Conservation (phyloP, 2,888 invertebrate genomes). For the Meteorus cinctellus region DNA sequence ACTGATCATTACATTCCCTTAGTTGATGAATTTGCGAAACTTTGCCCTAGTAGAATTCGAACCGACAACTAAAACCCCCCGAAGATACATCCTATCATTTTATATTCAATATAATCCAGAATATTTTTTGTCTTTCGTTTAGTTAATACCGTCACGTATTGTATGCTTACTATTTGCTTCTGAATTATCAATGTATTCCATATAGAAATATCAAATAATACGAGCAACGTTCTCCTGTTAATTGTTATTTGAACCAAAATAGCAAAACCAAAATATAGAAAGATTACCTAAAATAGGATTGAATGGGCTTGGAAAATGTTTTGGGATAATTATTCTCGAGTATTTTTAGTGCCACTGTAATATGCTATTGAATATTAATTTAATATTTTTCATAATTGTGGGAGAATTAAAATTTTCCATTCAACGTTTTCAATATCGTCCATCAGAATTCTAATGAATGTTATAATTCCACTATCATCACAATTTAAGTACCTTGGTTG, state of each 20-base stretch:
- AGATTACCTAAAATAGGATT: constrained; percentile 18
- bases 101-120: constrained; percentile 23
- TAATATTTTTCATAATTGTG: constrained; percentile 5
- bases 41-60: neutral
- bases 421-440: neutral
- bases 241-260: constrained; percentile 35
- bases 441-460: neutral
- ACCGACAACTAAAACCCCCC: neutral
- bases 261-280: constrained; percentile 25
- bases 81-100: constrained; percentile 8
- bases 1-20: neutral
- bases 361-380: neutral
- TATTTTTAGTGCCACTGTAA: constrained; percentile 6
- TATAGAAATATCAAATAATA: constrained; percentile 1
- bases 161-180: neutral
- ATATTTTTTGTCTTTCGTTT: constrained; percentile 13
- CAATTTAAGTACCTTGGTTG: constrained; percentile 9
- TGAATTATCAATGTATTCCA: neutral
- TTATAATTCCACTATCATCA: constrained; percentile 4
- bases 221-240: neutral
- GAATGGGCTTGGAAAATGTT: constrained; percentile 2
- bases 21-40: neutral
- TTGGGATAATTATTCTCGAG: neutral
- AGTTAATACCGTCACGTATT: neutral
- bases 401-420: neutral